phyloP scores from a whole-genome alignment of 2,113 vertebrate genomes.

The Corythoichthys haematopterus region DNA sequence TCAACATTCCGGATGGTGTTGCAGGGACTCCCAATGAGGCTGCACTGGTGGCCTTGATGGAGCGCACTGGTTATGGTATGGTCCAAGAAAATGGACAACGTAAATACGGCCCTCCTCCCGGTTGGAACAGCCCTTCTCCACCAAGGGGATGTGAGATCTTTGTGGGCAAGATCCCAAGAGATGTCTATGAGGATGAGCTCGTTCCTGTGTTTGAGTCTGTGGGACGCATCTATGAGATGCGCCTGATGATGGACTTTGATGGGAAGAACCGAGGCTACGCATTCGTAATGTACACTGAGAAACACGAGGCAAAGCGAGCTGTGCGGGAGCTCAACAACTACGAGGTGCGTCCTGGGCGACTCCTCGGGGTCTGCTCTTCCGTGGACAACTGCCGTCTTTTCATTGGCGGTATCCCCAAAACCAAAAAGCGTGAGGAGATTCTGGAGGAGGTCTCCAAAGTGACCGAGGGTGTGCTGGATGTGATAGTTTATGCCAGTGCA shows the following conservation, averaged over 20 bases:
- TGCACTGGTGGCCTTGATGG: conserved; percentile 85
- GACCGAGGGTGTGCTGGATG: conserved; percentile 93
- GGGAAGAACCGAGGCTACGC: conserved; percentile 96
- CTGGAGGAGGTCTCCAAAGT: conserved; percentile 96
- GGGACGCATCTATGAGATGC: conserved; percentile 96
- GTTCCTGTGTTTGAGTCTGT: conserved; percentile 91
- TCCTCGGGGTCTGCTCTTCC: conserved; percentile 93
- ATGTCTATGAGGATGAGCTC: conserved; percentile 95
- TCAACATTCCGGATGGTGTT: conserved; percentile 80
- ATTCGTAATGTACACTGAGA: conserved; percentile 95
- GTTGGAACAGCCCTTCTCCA: conserved; percentile 86
- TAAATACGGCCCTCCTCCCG: conserved; percentile 91
- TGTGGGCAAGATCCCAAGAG: conserved; percentile 95
- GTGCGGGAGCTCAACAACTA: conserved; percentile 97
- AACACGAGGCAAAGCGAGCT: conserved; percentile 89
- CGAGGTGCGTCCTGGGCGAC: conserved; percentile 88
- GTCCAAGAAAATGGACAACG: conserved; percentile 96
- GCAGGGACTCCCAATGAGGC: conserved; percentile 84
- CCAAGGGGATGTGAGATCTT: conserved; percentile 97
- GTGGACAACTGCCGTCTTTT: conserved; percentile 99
- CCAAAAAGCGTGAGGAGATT: conserved; percentile 98
- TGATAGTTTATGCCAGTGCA: conserved; percentile 95
- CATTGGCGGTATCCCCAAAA: conserved; percentile 97
- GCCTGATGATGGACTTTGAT: conserved; percentile 99
- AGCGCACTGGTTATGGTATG: conserved; percentile 89